Evolutionary conservation across 2,888 invertebrate genomes (phyloP), one percentile per base, ranked within the genome.

Genomic region (Patella ulyssiponensis): DNA sequence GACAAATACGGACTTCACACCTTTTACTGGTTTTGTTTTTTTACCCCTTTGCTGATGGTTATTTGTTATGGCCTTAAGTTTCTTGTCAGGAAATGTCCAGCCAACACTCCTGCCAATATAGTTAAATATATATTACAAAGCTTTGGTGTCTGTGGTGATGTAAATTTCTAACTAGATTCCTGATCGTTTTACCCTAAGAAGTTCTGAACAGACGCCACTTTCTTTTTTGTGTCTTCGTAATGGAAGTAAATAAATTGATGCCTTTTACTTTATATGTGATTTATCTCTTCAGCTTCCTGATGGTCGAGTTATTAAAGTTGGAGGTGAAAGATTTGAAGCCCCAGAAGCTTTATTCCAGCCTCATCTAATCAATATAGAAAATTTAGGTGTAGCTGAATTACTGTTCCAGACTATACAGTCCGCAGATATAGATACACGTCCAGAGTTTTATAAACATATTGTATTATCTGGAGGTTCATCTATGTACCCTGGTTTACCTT

Each of bases 281-380:
- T 17, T 64, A 54, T 53, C 74, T 69, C 77, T 79, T 15, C 88
- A 97, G 95, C 93, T 99, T 82, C 98, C 99, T 0, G 98, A 99
- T 91, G 98, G 98, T 0, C 94, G 98, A 73, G 95, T 98, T 58
- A 98, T 99, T 88, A 98, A 97, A 93, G 96, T 98, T 7, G 98
- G 98, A 3, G 98, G 98, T 0, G 99, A 99, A 92, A 93, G 99
- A 83, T 99, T 99, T 92, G 97, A 98, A 90, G 99, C 99, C 0
- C 98, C 99, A 0, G 99, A 99, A 92, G 98, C 98, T 0, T 92
- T 99, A 81, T 99, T 99, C 93, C 99, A 99, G 92, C 99, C 99
- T 5, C 99, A 99, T 93, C 94, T 99, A 85, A 98, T 99, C 88
- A 98, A 99, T 89, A 97, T 99, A n/a, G 99, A 99, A 93, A 98